Evolutionary conservation across 2,888 invertebrate species (phyloP).

Genomic region (Syrista parreyssii): DNA sequence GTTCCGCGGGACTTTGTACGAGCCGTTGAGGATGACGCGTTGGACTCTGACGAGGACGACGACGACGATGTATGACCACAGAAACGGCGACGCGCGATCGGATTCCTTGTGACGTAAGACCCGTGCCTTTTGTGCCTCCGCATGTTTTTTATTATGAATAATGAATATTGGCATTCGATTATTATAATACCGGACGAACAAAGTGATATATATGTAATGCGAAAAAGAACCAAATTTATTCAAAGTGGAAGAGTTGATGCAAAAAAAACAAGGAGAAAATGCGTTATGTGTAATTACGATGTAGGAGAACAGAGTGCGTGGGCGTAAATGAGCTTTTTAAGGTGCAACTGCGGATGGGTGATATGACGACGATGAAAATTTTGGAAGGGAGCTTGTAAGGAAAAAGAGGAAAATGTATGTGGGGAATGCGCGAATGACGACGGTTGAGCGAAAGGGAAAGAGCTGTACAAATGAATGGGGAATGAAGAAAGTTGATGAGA

Average conservation of each 20-base stretch:
- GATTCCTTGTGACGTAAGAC: slow-evolving; percentile 23
- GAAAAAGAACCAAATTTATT: neutral
- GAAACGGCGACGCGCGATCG: neutral
- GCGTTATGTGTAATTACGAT: neutral
- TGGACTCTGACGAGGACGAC: neutral
- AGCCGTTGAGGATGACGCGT: neutral
- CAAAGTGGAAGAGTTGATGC: slow-evolving; percentile 1
- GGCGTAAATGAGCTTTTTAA: neutral
- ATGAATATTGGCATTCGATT: slow-evolving; percentile 15
- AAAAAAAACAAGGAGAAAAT: slow-evolving; percentile 10
- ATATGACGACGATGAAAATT: slow-evolving; percentile 26
- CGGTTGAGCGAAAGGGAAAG: neutral
- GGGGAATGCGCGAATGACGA: slow-evolving; percentile 5
- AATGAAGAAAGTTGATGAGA: neutral
- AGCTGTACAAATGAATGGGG: neutral
- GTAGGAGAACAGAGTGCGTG: neutral
- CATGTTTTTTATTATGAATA: slow-evolving; percentile 23
- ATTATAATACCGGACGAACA: slow-evolving; percentile 14
- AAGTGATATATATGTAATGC: slow-evolving; percentile 1
- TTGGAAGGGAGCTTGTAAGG: neutral
- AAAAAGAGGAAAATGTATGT: slow-evolving; percentile 14
- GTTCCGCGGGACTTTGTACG: neutral
- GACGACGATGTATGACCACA: neutral
- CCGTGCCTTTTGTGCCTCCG: slow-evolving; percentile 40
- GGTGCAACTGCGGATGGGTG: neutral